Base-by-base conservation (phyloP, 2,888 invertebrate species). In the Chymomyza procnemis region DNA sequence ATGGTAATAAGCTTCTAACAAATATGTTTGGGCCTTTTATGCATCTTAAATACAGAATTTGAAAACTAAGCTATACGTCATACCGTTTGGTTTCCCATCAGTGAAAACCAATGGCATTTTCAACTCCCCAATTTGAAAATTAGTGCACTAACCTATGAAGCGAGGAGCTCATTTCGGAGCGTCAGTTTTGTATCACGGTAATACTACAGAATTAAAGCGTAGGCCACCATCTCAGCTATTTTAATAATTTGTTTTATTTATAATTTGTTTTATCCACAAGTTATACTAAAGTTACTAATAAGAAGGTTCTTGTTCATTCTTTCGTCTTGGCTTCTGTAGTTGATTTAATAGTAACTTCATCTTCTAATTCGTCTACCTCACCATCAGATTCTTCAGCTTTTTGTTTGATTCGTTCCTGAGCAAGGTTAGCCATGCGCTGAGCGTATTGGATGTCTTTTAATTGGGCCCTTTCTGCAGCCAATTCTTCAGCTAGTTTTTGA, bases 51-150 rank as follows among this genome's bases (percentile, higher is more conserved):
- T n/a, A n/a, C n/a, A n/a, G n/a, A 79, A 81, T 84, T 76, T 82
- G 71, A 82, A 85, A 79, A 73, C 71, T 60, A 71, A 69, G 82
- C 85, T 81, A 71, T 69, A 74, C 82, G 85, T 71, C 74, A 75
- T 71, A 4, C 21, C 22, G 8, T 47, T 50, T 60, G 47, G 22
- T 57, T 26, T 55, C 19, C 69, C 69, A 61, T 54, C 56, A n/a
- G n/a, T n/a, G n/a, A n/a, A n/a, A n/a, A n/a, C n/a, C n/a, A n/a
- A n/a, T n/a, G n/a, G n/a, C n/a, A n/a, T n/a, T n/a, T n/a, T n/a
- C n/a, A n/a, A n/a, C 57, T 22, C 9, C 54, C 50, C 63, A 57
- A 26, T 18, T 47, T 54, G 26, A 55, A 61, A 56, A 59, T 71
- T 62, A 62, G 66, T 66, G 63, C 57, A 66, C 63, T 66, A 61